phyloP scores from a whole-genome alignment of 37 sponge, comb jelly and placozoan genomes.

The Lycopodina hypogea region DNA sequence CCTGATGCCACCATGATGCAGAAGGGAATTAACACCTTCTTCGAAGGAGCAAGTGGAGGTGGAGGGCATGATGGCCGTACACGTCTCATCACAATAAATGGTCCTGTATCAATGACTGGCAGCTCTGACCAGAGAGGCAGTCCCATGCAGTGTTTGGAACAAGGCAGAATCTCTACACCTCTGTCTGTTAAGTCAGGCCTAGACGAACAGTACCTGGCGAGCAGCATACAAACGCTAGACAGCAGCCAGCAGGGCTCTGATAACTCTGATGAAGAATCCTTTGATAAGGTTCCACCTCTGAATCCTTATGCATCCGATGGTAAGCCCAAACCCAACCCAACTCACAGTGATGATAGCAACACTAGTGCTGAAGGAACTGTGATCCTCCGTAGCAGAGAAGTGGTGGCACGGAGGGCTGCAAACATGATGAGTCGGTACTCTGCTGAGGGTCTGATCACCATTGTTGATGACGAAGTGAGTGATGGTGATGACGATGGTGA shows the following conservation, averaged over 20 bases:
- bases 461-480: conserved; percentile 4
- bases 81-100: background rate
- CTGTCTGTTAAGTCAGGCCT: background rate
- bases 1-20: conserved; percentile 16
- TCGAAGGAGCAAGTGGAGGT: background rate
- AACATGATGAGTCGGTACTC: conserved; percentile 16
- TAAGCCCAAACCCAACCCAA: too few relatives aligned
- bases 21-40: background rate
- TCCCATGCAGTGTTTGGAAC: background rate
- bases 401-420: background rate
- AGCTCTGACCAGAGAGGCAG: background rate
- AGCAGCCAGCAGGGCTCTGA: conserved; percentile 35
- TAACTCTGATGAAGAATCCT: conserved; percentile 6
- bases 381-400: background rate
- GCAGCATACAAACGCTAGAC: conserved; percentile 20
- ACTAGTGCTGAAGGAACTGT: background rate
- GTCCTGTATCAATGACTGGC: background rate
- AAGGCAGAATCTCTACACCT: background rate
- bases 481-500: background rate
- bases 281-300: conserved; percentile 1
- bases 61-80: background rate
- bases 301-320: background rate
- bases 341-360: background rate
- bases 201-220: conserved; percentile 18
- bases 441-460: conserved; percentile 10